A percentile compares a stretch with the other conserved stretches of the same genome.
Conservation (phyloP, 2,797 vertebrate genomes). For the Danio kyathit region DNA sequence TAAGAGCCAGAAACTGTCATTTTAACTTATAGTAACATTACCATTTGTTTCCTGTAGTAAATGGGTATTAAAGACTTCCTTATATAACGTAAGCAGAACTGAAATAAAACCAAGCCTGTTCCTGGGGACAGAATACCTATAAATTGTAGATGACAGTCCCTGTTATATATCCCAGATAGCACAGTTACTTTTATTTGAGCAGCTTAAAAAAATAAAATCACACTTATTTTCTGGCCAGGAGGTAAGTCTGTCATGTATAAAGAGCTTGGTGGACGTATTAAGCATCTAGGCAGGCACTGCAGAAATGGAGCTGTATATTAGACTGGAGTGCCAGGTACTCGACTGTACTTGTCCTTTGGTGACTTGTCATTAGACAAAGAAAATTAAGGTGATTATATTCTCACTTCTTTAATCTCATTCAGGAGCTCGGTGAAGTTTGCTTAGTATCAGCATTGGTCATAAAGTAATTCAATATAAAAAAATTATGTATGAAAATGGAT, state of each 20-base stretch:
- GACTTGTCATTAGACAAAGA: background rate
- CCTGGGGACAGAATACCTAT: background rate
- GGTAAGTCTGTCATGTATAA: background rate
- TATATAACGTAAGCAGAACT: background rate
- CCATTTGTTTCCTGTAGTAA: constrained; percentile 11
- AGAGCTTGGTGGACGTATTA: background rate
- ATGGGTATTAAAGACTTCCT: background rate
- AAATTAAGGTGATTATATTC: no score
- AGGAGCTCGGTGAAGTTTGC: no score
- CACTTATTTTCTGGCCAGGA: background rate
- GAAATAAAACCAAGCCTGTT: constrained; percentile 7
- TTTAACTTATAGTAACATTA: constrained; percentile 10
- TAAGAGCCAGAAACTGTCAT: constrained; percentile 7
- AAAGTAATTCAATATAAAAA: no score
- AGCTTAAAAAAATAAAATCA: constrained; percentile 23
- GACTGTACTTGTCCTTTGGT: background rate
- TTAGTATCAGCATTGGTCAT: no score
- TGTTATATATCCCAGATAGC: background rate
- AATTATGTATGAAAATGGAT: no score
- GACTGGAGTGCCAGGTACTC: background rate
- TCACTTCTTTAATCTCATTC: no score
- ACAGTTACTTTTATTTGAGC: constrained; percentile 7
- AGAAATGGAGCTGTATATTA: background rate
- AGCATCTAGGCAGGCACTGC: background rate
- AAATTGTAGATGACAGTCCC: constrained; percentile 9